phyloP scores from a whole-genome alignment of 1,140 invertebrate species.

The Cotesia vestalis region DNA sequence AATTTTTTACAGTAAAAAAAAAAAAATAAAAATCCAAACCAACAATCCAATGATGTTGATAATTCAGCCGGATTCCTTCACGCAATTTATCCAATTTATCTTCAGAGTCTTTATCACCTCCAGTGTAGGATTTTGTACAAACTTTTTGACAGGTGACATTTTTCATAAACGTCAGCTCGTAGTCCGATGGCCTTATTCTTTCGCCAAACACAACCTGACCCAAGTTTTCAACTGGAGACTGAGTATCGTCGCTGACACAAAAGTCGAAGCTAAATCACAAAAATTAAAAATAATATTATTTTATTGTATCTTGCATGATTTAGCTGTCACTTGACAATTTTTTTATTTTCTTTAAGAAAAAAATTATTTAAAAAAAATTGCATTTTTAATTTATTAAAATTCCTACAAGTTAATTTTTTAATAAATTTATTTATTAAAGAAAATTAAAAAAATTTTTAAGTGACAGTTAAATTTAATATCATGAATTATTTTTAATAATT shows the following conservation, averaged over 20 bases:
- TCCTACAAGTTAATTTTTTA: too few relatives aligned
- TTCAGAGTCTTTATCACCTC: slow-evolving; percentile 70
- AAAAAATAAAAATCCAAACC: slow-evolving; percentile 60
- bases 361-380: too few relatives aligned
- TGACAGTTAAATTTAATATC: too few relatives aligned
- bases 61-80: slow-evolving; percentile 95
- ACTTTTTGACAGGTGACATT: slow-evolving; percentile 75
- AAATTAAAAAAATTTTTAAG: too few relatives aligned
- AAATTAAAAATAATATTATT: too few relatives aligned
- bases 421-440: too few relatives aligned
- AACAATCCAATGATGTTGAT: slow-evolving; percentile 98
- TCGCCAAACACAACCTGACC: slow-evolving; percentile 99
- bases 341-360: too few relatives aligned
- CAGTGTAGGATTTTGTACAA: slow-evolving; percentile 80
- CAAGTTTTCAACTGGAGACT: slow-evolving; percentile 95
- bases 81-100: slow-evolving; percentile 83
- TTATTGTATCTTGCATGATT: too few relatives aligned
- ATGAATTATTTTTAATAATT: too few relatives aligned
- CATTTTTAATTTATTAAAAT: too few relatives aligned
- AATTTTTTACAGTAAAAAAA: not conserved
- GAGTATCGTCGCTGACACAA: slow-evolving; percentile 76
- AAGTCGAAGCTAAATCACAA: slow-evolving; percentile 82
- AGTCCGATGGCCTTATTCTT: slow-evolving; percentile 91
- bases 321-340: too few relatives aligned
- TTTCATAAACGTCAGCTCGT: slow-evolving; percentile 79